Conservation (phyloP, 2,113 vertebrate genomes). For the Vombatus ursinus region DNA sequence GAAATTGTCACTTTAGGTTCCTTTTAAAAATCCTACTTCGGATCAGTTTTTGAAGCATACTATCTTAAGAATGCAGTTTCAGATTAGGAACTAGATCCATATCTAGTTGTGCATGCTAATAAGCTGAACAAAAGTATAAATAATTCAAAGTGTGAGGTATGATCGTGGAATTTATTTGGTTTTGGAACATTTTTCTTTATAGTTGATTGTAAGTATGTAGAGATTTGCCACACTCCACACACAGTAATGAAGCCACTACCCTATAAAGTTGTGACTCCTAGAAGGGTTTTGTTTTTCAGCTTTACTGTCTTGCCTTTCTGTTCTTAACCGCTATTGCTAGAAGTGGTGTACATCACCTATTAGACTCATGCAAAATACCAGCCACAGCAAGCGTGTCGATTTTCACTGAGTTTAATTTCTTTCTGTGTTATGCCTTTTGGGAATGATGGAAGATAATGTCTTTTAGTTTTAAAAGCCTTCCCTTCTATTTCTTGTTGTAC, state of each 20-base stretch:
- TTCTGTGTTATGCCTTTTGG: constrained; percentile 22
- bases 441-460: background rate
- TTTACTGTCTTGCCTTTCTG: background rate
- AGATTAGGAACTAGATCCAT: constrained; percentile 50
- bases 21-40: background rate
- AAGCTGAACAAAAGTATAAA: background rate
- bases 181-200: constrained; percentile 53
- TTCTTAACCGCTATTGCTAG: constrained; percentile 9
- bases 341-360: background rate
- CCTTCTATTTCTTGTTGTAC: background rate
- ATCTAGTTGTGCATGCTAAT: constrained; percentile 49
- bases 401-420: background rate
- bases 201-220: constrained; percentile 38
- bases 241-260: constrained; percentile 43
- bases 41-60: constrained; percentile 34
- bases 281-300: constrained; percentile 24
- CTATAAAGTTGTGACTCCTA: constrained; percentile 45
- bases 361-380: background rate
- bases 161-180: constrained; percentile 40
- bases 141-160: constrained; percentile 44
- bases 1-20: constrained; percentile 14
- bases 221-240: constrained; percentile 50
- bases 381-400: background rate
- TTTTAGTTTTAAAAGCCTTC: constrained; percentile 16
- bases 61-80: constrained; percentile 26